These are phyloP conservation scores for Dipus sagitta DNA, from an alignment of 2,797 vertebrate species.

Conservation along the genomic window DNA sequence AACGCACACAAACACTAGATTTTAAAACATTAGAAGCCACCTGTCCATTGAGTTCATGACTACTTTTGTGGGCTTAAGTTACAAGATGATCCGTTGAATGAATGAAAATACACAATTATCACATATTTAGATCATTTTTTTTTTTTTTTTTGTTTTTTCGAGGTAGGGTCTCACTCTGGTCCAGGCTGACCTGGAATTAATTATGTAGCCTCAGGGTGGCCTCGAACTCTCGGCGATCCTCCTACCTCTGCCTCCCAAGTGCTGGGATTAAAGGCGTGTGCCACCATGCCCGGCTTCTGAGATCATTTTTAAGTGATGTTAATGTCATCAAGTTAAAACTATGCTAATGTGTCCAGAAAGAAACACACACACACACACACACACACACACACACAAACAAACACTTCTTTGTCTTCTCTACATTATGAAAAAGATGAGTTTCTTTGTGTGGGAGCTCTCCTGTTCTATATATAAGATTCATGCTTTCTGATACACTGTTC, in stretches of 20 bases:
- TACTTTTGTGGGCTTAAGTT: background rate
- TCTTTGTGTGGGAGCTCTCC: background rate
- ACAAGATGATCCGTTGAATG: background rate
- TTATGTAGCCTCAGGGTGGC: too few relatives aligned
- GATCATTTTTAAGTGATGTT: background rate
- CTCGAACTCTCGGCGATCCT: too few relatives aligned
- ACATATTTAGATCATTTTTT: too few relatives aligned
- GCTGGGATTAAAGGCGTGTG: too few relatives aligned
- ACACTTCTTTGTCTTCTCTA: background rate
- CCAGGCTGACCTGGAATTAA: too few relatives aligned
- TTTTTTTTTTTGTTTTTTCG: too few relatives aligned
- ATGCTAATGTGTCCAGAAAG: background rate
- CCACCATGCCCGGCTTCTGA: too few relatives aligned
- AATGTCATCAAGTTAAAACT: background rate
- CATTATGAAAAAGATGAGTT: background rate
- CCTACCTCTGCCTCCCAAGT: too few relatives aligned
- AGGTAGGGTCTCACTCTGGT: too few relatives aligned
- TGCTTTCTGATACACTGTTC: background rate
- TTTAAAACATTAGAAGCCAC: background rate
- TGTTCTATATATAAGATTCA: background rate
- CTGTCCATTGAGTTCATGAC: background rate
- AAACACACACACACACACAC: background rate
- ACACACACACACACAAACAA: too few relatives aligned
- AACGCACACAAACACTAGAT: background rate
- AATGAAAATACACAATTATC: background rate